phyloP scores from a whole-genome alignment of 92 coral and sea anemone species.

The Porites evermanni region DNA sequence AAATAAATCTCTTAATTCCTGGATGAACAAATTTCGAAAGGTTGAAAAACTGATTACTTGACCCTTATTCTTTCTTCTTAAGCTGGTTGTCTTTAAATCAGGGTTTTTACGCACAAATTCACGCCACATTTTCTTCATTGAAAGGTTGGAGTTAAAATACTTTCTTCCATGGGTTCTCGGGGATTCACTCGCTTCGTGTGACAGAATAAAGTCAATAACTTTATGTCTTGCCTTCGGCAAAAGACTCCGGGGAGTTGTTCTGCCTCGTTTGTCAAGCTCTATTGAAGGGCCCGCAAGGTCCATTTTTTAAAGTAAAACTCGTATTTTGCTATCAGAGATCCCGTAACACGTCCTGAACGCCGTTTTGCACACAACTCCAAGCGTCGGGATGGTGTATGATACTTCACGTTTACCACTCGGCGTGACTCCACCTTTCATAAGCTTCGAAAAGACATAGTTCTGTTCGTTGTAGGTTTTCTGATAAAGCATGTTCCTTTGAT shows the following conservation, averaged over 20 bases:
- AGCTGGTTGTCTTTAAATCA: neutral
- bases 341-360: neutral
- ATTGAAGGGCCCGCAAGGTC: neutral
- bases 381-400: neutral
- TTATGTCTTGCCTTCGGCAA: neutral
- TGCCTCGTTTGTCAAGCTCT: neutral
- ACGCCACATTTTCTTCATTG: neutral
- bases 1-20: neutral
- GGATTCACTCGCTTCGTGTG: neutral
- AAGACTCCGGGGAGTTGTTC: neutral
- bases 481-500: constrained; percentile 1
- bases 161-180: neutral
- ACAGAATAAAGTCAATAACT: neutral
- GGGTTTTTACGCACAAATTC: neutral
- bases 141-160: neutral
- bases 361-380: neutral
- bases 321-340: neutral
- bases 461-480: neutral
- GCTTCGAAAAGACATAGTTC: neutral
- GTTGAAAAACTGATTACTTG: neutral
- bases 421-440: neutral
- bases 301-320: neutral
- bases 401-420: neutral
- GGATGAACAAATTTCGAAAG: neutral
- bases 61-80: neutral